These are phyloP conservation scores for Ascaphus truei DNA, from an alignment of 2,113 vertebrate species.

Conservation along the genomic window DNA sequence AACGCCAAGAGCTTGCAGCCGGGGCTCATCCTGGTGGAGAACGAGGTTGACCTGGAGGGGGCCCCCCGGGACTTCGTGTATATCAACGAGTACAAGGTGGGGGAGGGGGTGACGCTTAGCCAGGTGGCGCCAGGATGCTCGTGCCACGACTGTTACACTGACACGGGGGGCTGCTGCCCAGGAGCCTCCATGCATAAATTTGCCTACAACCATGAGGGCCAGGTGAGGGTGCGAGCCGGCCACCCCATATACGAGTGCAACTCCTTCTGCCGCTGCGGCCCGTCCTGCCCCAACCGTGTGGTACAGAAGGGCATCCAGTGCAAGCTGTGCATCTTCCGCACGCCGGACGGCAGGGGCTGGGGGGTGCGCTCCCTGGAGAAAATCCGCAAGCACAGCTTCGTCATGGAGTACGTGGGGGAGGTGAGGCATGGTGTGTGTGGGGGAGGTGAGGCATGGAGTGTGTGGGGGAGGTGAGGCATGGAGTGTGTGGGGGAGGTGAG, in stretches of 20 bases:
- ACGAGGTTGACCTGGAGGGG: constrained; percentile 84
- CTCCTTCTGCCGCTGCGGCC: constrained; percentile 71
- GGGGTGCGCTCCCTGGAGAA: constrained; percentile 81
- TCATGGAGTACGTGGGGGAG: constrained; percentile 95
- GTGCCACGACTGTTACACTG: constrained; percentile 72
- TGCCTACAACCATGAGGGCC: constrained; percentile 79
- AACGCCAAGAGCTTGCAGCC: constrained; percentile 75
- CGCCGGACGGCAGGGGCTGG: constrained; percentile 81
- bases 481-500: too few species aligned
- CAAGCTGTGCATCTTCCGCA: constrained; percentile 88
- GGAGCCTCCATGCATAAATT: constrained; percentile 73
- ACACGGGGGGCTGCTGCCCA: constrained; percentile 76
- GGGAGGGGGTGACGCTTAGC: constrained; percentile 66
- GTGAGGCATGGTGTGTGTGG: constrained; percentile 59
- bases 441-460: too few species aligned
- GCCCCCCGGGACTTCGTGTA: constrained; percentile 81
- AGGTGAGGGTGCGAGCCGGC: constrained; percentile 73
- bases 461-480: too few species aligned
- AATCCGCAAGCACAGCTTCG: constrained; percentile 85
- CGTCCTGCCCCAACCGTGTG: constrained; percentile 82
- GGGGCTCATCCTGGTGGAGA: constrained; percentile 75
- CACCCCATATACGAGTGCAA: constrained; percentile 90
- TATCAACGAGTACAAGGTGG: constrained; percentile 83
- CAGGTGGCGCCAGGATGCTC: constrained; percentile 78
- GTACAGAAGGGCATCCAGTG: constrained; percentile 86